Evolutionary conservation across 2,888 invertebrate genomes (phyloP), one percentile per base, ranked within the genome.

Genomic region (Hyalella azteca): DNA sequence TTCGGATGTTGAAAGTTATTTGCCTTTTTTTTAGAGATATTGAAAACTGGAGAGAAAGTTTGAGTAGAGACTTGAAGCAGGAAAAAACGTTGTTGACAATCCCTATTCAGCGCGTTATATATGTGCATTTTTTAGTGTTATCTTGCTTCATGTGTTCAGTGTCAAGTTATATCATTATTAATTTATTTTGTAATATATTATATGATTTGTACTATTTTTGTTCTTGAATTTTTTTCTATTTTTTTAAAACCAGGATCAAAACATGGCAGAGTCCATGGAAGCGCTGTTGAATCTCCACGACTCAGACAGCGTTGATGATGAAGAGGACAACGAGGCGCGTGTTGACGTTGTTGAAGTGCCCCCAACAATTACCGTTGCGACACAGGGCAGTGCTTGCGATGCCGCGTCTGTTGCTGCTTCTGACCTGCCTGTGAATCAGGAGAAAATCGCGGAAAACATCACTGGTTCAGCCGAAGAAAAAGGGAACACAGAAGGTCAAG

Each of bases 241-340:
- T 22, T 26, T 26, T 54, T 3, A 26, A 29, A 15, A 36, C n/a
- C 26, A 66, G 66, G 66, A 66, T 19, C 66, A 66, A 4, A 66
- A 66, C 36, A 29, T 66, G 32, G 66, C 66, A 0, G 66, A 66
- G 39, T 66, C 66, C 36, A 36, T 66, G 3, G 66, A 66, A 66
- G 66, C 32, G 4, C 66, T 66, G 1, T 32, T 66, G 15, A 66
- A 66, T 29, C n/a, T 66, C 19, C 26, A 66, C 26, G 66, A 66
- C 36, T 32, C 9, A 9, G 66, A 59, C 22, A 13, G 19, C 19
- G 22, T 36, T 7, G 66, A 66, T 19, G 39, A 2, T 7, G 66
- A 36, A 36, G 66, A 32, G 11, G 32, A 54, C 54, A 26, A 26
- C 54, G 54, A 5, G 29, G 29, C 26, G 26, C 22, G 26, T n/a